Evolutionary conservation across 35 echinoderm and acorn worm species (phyloP).

Genomic region (Stichopus chloronotus): DNA sequence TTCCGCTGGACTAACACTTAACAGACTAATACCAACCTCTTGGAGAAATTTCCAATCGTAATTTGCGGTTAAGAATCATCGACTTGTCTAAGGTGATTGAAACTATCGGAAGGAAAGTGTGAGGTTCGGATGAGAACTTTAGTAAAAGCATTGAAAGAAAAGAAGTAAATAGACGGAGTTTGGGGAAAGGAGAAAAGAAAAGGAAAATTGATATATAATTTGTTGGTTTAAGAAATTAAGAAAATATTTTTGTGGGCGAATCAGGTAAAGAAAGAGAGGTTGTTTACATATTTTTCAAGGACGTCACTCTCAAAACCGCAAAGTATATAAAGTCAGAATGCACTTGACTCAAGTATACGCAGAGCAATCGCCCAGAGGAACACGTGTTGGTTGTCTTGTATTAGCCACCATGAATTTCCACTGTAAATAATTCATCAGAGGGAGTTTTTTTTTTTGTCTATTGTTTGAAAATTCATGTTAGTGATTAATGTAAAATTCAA

Average conservation of each 20-base stretch:
- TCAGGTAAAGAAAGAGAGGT: not conserved
- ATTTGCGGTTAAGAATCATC: not conserved
- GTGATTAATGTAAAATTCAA: too few relatives aligned
- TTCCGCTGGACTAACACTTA: constrained; percentile 21
- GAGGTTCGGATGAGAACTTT: not conserved
- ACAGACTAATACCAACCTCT: not conserved
- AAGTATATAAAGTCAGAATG: not conserved
- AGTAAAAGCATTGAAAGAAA: not conserved
- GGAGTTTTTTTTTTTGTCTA: too few relatives aligned
- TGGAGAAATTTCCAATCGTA: constrained; percentile 4
- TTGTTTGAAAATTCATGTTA: too few relatives aligned
- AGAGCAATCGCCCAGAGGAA: constrained; percentile 3
- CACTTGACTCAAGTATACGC: not conserved
- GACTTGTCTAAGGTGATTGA: constrained; percentile 37
- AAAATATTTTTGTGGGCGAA: not conserved
- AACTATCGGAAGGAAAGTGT: not conserved
- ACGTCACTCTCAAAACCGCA: not conserved
- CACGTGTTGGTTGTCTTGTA: not conserved
- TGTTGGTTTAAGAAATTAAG: constrained; percentile 37
- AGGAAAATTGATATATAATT: not conserved
- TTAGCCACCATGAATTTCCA: too few relatives aligned
- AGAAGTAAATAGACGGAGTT: not conserved
- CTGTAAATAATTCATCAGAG: too few relatives aligned
- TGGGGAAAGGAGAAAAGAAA: not conserved
- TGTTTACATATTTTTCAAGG: not conserved